A percentile compares a stretch with the other conserved stretches of the same genome.
phyloP scores from a whole-genome alignment of 2,888 invertebrate species.

The Magallana nippona region DNA sequence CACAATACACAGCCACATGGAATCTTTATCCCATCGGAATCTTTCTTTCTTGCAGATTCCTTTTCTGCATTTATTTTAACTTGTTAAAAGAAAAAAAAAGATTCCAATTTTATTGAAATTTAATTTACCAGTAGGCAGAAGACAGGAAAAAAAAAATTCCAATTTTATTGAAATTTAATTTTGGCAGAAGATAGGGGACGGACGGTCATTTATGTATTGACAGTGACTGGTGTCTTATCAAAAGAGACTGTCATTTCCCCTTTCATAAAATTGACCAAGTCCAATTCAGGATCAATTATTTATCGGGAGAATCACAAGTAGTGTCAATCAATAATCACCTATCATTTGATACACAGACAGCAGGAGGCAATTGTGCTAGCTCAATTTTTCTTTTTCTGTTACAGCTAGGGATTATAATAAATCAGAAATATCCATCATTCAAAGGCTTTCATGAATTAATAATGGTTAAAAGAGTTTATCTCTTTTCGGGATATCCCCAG shows the following conservation, averaged over 20 bases:
- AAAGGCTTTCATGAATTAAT: constrained; percentile 2
- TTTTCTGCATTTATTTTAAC: too few relatives aligned
- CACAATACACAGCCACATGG: too few relatives aligned
- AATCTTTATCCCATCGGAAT: too few relatives aligned
- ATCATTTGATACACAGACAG: background rate
- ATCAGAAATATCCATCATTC: constrained; percentile 32
- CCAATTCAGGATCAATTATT: constrained; percentile 20
- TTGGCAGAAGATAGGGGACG: background rate
- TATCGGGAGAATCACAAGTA: constrained; percentile 25
- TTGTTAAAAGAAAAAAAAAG: too few relatives aligned
- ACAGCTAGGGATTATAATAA: constrained; percentile 12
- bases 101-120: background rate
- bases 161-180: constrained; percentile 5
- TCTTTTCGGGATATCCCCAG: background rate
- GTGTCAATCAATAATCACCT: constrained; percentile 5
- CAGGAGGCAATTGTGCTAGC: constrained; percentile 10
- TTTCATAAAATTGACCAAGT: constrained; percentile 12
- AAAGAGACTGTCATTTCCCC: background rate
- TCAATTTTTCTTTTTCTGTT: background rate
- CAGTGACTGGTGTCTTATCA: background rate
- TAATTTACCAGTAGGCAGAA: background rate
- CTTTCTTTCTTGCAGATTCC: too few relatives aligned
- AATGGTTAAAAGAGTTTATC: background rate
- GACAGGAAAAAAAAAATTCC: too few relatives aligned
- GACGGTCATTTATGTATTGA: background rate